Conservation (phyloP, 2,888 invertebrate genomes). For the Euplagia quadripunctaria region DNA sequence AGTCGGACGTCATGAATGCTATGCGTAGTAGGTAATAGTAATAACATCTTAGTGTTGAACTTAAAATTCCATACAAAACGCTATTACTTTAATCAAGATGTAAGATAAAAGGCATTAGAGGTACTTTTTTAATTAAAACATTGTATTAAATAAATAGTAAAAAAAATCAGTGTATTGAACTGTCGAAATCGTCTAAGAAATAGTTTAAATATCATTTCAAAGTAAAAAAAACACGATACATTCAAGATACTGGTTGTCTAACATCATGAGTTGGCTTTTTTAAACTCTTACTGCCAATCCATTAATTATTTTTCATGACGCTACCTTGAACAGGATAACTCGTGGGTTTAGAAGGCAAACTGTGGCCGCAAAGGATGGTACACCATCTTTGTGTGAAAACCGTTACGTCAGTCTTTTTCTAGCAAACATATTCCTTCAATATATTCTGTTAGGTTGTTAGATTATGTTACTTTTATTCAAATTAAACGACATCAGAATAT, state of each 20-base stretch:
- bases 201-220: not conserved
- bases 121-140: not conserved
- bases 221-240: not conserved
- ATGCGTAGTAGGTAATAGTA: not conserved
- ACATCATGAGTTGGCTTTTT: not conserved
- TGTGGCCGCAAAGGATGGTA: not conserved
- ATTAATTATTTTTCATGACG: not conserved
- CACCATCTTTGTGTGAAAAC: not conserved
- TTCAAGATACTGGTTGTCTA: not conserved
- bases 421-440: not conserved
- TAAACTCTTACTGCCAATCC: not conserved
- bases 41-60: not conserved
- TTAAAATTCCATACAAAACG: too few relatives aligned
- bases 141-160: not conserved
- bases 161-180: not conserved
- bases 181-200: too few relatives aligned
- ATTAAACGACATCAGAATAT: not conserved
- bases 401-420: not conserved
- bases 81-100: too few relatives aligned
- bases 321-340: not conserved
- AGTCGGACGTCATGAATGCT: not conserved
- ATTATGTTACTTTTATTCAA: slow-evolving; percentile 1
- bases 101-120: too few relatives aligned
- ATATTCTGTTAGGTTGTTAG: not conserved
- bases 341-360: not conserved